These are phyloP conservation scores for Chymomyza caudatula DNA, from an alignment of 2,888 invertebrate species.

Conservation along the genomic window DNA sequence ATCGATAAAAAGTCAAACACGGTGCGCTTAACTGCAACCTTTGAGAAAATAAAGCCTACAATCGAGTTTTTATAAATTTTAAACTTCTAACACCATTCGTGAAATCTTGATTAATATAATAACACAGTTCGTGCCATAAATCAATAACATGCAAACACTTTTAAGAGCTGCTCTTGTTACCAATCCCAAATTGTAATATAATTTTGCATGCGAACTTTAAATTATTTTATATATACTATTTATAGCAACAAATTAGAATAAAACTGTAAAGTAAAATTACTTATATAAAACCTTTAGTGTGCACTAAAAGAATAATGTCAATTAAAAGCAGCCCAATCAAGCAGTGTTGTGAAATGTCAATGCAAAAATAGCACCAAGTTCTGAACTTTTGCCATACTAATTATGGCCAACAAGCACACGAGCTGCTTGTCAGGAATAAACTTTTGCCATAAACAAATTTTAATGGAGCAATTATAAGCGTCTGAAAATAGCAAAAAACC, in stretches of 20 bases:
- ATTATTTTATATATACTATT: too few relatives aligned
- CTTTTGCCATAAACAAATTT: conserved; percentile 66
- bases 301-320: neutral
- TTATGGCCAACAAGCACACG: conserved; percentile 48
- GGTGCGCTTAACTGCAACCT: too few relatives aligned
- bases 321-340: neutral
- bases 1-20: too few relatives aligned
- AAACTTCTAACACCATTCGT: too few relatives aligned
- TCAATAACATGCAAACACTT: too few relatives aligned
- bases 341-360: neutral
- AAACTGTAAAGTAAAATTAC: neutral
- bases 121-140: too few relatives aligned
- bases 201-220: too few relatives aligned
- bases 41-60: too few relatives aligned
- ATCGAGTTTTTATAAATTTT: too few relatives aligned
- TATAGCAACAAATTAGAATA: neutral
- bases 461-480: conserved; percentile 71
- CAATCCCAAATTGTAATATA: too few relatives aligned
- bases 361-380: conserved; percentile 9
- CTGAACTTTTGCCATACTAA: conserved; percentile 56
- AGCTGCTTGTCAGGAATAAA: conserved; percentile 58
- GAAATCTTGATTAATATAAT: too few relatives aligned
- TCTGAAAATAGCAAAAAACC: conserved; percentile 40
- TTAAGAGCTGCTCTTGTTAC: too few relatives aligned
- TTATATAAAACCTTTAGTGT: neutral